Evolutionary conservation across 2,797 vertebrate species (phyloP).

Genomic region (Pseudocheirus occidentalis): DNA sequence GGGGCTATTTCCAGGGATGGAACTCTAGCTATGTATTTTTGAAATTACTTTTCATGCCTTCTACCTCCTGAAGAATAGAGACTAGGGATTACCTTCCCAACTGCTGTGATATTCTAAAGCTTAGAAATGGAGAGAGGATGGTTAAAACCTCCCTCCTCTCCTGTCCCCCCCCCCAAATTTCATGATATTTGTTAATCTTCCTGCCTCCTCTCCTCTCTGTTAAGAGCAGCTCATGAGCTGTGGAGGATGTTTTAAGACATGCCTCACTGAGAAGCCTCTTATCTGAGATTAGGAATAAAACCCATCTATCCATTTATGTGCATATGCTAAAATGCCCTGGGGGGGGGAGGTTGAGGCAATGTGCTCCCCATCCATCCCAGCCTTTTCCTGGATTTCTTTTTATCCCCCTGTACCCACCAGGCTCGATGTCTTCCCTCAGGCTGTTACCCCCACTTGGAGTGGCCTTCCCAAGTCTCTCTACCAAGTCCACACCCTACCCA

Average conservation of each 20-base stretch:
- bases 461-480: background rate
- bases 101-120: background rate
- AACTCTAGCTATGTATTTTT: background rate
- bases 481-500: background rate
- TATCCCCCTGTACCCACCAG: background rate
- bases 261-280: slow-evolving; percentile 29
- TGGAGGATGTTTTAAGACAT: slow-evolving; percentile 48
- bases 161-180: background rate
- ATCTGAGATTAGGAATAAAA: slow-evolving; percentile 41
- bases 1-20: background rate
- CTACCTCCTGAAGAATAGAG: background rate
- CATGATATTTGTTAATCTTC: slow-evolving; percentile 31
- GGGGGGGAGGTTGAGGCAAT: background rate
- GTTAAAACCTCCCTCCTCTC: background rate
- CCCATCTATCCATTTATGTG: slow-evolving; percentile 36
- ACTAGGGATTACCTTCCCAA: slow-evolving; percentile 6
- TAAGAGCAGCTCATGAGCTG: slow-evolving; percentile 36
- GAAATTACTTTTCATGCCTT: slow-evolving; percentile 12
- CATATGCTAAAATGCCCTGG: slow-evolving; percentile 38
- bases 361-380: background rate
- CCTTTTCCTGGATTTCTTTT: slow-evolving; percentile 23
- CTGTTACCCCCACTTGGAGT: background rate
- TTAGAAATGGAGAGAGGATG: background rate
- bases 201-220: slow-evolving; percentile 32
- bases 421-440: background rate